A percentile compares a stretch with the other conserved stretches of the same genome.
These are phyloP conservation scores for Oryzias curvinotus DNA, from an alignment of 2,113 vertebrate species.

Conservation along the genomic window DNA sequence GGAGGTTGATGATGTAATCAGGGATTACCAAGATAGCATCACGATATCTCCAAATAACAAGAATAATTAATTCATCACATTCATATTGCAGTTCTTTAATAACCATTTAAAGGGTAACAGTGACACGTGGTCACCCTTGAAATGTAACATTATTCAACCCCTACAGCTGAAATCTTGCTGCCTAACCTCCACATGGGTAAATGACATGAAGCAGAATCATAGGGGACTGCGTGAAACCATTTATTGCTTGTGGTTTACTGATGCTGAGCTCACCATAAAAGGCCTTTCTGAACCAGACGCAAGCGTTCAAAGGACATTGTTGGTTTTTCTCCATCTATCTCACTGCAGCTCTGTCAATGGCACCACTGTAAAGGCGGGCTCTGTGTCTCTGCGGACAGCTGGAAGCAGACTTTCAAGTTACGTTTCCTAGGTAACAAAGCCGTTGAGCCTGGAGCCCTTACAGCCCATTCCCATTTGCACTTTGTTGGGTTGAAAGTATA, in stretches of 20 bases:
- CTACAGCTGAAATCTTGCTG: background rate
- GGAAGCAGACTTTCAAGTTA: slow-evolving; percentile 35
- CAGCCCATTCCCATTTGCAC: slow-evolving; percentile 61
- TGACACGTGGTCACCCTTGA: background rate
- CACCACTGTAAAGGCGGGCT: slow-evolving; percentile 30
- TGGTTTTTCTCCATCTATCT: slow-evolving; percentile 39
- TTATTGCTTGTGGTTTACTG: background rate
- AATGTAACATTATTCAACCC: background rate
- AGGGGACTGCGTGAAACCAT: background rate
- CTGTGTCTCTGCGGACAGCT: slow-evolving; percentile 32
- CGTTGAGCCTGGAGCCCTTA: slow-evolving; percentile 52
- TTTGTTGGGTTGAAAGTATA: slow-evolving; percentile 55
- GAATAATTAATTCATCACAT: slow-evolving; percentile 4
- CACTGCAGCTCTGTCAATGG: slow-evolving; percentile 36
- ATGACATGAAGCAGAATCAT: background rate
- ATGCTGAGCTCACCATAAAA: slow-evolving; percentile 27
- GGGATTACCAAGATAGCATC: slow-evolving; percentile 37
- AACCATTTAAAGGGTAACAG: background rate
- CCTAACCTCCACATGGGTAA: background rate
- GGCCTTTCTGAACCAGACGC: slow-evolving; percentile 37
- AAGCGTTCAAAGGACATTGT: slow-evolving; percentile 28
- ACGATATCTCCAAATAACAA: slow-evolving; percentile 11
- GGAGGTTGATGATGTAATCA: slow-evolving; percentile 37
- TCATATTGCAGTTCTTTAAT: slow-evolving; percentile 8
- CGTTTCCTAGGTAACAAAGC: slow-evolving; percentile 69